These are phyloP conservation scores for Cabera pusaria DNA, from an alignment of 2,888 invertebrate species.

Conservation along the genomic window DNA sequence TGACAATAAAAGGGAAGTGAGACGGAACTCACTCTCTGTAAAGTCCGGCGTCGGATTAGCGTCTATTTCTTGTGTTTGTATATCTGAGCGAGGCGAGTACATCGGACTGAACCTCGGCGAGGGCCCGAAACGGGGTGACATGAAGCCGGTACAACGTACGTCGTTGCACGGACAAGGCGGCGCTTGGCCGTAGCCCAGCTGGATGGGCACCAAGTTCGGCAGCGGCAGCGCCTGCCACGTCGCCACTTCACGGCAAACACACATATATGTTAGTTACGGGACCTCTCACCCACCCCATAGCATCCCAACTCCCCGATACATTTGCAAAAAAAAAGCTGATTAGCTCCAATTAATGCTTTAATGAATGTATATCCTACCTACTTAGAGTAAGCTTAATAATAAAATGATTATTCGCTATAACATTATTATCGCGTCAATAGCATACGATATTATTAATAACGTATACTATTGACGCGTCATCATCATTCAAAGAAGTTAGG, in stretches of 20 bases:
- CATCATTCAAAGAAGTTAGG: too few species aligned
- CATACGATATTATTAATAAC: too few species aligned
- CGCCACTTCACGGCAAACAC: conserved; percentile 16
- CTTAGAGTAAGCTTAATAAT: too few species aligned
- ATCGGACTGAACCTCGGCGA: conserved; percentile 8
- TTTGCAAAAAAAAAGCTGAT: too few species aligned
- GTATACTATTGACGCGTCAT: too few species aligned
- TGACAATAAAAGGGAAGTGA: conserved; percentile 5
- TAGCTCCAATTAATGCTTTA: too few species aligned
- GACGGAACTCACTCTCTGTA: conserved; percentile 21
- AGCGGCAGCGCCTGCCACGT: conserved; percentile 18
- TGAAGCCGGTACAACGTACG: conserved; percentile 10
- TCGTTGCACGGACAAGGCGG: conserved; percentile 17
- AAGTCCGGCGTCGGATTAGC: conserved; percentile 20
- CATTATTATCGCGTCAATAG: too few species aligned
- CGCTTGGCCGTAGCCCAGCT: conserved; percentile 5
- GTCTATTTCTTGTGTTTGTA: conserved; percentile 6
- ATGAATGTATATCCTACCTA: too few species aligned
- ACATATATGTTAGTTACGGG: conserved; percentile 14
- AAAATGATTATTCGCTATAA: too few species aligned
- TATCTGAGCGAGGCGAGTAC: conserved; percentile 12
- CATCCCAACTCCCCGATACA: too few species aligned
- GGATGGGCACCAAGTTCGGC: conserved; percentile 13
- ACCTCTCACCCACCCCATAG: too few species aligned
- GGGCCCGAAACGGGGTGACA: conserved; percentile 11